A percentile compares a stretch with the other conserved stretches of the same genome.
These are phyloP conservation scores for Tympanuchus pallidicinctus DNA, from an alignment of 2,113 vertebrate genomes.

Conservation along the genomic window DNA sequence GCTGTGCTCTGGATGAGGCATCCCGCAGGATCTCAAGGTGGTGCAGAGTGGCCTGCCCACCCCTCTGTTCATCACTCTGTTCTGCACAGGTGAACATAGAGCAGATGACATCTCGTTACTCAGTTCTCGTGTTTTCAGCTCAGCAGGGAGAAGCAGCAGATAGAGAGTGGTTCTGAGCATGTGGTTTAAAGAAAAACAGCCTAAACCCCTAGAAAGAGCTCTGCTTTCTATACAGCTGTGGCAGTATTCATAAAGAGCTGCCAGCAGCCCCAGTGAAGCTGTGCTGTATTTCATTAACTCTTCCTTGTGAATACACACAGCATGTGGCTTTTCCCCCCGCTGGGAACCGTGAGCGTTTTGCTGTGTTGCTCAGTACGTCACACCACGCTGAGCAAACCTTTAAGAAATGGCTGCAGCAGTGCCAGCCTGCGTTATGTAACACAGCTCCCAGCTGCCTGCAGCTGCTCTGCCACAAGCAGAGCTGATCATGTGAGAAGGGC, in stretches of 20 bases:
- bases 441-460: neutral
- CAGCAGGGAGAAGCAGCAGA: neutral
- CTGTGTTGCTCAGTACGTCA: neutral
- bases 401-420: slow-evolving; percentile 37
- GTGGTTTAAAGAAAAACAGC: neutral
- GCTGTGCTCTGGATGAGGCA: neutral
- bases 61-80: accelerated
- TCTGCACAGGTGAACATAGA: neutral
- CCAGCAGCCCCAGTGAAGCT: slow-evolving; percentile 10
- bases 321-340: neutral
- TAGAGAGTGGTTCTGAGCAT: neutral
- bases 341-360: neutral
- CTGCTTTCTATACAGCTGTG: slow-evolving; percentile 10
- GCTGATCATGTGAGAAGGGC: slow-evolving; percentile 2
- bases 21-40: neutral
- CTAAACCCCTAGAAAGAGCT: neutral
- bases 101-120: neutral
- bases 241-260: neutral
- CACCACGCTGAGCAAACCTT: neutral
- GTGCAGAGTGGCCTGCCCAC: neutral
- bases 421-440: slow-evolving; percentile 46
- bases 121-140: neutral
- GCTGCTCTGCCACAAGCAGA: neutral
- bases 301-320: slow-evolving; percentile 8
- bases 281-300: slow-evolving; percentile 37